Evolutionary conservation across 2,113 vertebrate species (phyloP).

Genomic region (Penelope pileata): DNA sequence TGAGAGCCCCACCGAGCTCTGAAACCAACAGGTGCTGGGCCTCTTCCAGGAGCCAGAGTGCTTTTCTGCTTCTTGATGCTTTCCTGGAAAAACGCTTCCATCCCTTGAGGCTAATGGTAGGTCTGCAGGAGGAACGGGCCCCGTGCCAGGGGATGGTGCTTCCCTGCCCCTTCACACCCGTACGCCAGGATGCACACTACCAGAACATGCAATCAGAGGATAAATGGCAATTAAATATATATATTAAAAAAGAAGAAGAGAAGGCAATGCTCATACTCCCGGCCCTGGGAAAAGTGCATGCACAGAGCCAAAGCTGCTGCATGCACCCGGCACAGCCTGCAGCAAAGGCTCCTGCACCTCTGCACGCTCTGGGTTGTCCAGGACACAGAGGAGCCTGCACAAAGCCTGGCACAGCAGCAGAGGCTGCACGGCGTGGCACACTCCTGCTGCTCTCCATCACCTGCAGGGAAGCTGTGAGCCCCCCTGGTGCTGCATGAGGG

Average conservation of each 20-base stretch:
- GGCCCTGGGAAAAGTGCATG: no score
- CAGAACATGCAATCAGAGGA: background rate
- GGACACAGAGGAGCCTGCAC: background rate
- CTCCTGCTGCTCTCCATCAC: no score
- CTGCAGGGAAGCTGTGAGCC: no score
- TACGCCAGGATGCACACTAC: background rate
- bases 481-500: no score
- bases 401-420: background rate
- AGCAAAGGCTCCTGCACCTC: background rate
- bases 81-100: background rate
- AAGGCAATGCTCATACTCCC: background rate
- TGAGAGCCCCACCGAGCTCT: background rate
- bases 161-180: accelerated
- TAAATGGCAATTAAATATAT: background rate
- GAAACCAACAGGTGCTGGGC: background rate
- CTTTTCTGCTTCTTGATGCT: background rate
- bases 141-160: background rate
- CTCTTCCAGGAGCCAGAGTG: background rate
- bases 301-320: background rate
- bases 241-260: background rate
- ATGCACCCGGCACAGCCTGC: background rate
- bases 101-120: background rate
- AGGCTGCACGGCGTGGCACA: background rate
- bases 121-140: background rate
- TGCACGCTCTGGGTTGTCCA: background rate